phyloP scores from a whole-genome alignment of 2,888 invertebrate species.

The Autographa pulchrina region DNA sequence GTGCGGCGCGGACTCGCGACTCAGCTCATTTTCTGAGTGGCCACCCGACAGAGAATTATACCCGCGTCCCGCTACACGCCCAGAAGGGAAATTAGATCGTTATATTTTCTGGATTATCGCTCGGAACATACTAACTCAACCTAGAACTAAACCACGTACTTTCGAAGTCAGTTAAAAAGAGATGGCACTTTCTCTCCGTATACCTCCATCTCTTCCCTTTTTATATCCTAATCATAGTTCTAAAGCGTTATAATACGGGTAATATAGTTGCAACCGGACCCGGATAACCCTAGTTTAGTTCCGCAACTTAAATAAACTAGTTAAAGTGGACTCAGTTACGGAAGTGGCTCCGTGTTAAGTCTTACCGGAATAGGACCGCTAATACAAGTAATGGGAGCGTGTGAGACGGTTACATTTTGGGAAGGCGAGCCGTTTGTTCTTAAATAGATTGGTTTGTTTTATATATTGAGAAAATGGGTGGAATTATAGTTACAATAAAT shows the following conservation, averaged over 20 bases:
- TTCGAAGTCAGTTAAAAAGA: not conserved
- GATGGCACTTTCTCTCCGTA: not conserved
- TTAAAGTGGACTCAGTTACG: constrained; percentile 6
- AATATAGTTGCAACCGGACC: constrained; percentile 13
- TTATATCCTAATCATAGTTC: not conserved
- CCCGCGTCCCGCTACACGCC: constrained; percentile 64
- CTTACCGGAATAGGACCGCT: not conserved
- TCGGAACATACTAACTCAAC: constrained; percentile 48
- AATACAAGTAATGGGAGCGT: constrained; percentile 1
- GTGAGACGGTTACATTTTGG: not conserved
- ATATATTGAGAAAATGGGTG: too few species aligned
- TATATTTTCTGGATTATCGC: constrained; percentile 64
- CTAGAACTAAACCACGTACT: constrained; percentile 8
- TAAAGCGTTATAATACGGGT: constrained; percentile 1
- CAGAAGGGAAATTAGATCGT: constrained; percentile 67
- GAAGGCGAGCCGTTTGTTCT: not conserved
- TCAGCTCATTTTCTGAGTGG: constrained; percentile 79
- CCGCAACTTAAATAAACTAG: constrained; percentile 43
- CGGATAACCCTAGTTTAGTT: constrained; percentile 27
- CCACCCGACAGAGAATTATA: constrained; percentile 76
- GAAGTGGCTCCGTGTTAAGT: constrained; percentile 10
- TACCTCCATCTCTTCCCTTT: not conserved
- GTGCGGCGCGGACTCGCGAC: constrained; percentile 71
- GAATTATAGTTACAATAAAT: too few species aligned
- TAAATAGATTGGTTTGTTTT: not conserved